Evolutionary conservation across 2,888 invertebrate species (phyloP), one percentile per base, ranked within the genome.

Genomic region (Stenurella melanura): DNA sequence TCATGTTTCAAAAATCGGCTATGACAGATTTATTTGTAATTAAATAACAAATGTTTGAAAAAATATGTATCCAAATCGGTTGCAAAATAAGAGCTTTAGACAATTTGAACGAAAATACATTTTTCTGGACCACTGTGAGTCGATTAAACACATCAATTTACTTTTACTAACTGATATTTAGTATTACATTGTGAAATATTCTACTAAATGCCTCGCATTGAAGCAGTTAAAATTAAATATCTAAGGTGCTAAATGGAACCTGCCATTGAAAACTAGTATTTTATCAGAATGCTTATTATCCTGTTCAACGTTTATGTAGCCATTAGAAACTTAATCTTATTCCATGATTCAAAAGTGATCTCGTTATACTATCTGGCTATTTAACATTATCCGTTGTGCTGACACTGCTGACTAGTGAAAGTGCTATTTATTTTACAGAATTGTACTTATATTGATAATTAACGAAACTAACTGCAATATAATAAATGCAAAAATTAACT

Each of bases 271-370:
- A 58, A 58, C 19, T 4, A 58, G 21, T 19, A 19, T 58, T 26
- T 50, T 58, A 58, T 58, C 58, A 19, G 58, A 19, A 58, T 21
- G 21, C 21, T 58, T 58, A 58, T 58, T 58, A 58, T 21, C 58
- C 12, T 5, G 10, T 58, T 21, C 18, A 58, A 58, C 58, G 21
- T 58, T 11, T 12, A 19, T 21, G 19, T 21, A 57, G 19, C 58
- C 58, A 58, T 58, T 58, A 58, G 58, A 58, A 58, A 58, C 58
- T 58, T 58, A 58, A 58, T 21, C 58, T 11, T 58, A 58, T 19
- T 19, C 58, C 4, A 58, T 58, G 58, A 18, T 19, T 19, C 21
- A 58, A 58, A 58, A 19, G 58, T 19, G 58, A 58, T 58, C 58
- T 58, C 9, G 58, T 58, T 58, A 58, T 58, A 19, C 11, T 21